These are phyloP conservation scores for Ormyrus pomaceus DNA, from an alignment of 2,888 invertebrate genomes.

Conservation along the genomic window DNA sequence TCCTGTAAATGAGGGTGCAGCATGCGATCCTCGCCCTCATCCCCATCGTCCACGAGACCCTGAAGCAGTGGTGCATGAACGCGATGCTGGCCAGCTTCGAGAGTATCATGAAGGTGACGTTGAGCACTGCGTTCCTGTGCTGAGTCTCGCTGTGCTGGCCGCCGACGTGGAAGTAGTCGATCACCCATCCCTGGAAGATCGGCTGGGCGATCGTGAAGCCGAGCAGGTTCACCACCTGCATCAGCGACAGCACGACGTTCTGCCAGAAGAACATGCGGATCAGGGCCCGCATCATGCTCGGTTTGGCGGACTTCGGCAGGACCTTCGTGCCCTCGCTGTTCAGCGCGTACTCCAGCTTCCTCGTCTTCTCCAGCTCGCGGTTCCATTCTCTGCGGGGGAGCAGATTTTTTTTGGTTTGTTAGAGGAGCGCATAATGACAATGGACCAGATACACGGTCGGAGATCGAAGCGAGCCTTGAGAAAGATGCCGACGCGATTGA, in stretches of 20 bases:
- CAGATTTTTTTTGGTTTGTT: no score
- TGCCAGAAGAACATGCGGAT: constrained; percentile 72
- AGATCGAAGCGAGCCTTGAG: no score
- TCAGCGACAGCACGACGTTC: constrained; percentile 59
- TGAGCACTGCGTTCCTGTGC: constrained; percentile 31
- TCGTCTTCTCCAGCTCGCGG: constrained; percentile 70
- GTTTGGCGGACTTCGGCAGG: constrained; percentile 59
- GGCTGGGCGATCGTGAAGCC: constrained; percentile 60
- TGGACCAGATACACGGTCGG: no score
- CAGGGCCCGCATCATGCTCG: constrained; percentile 75
- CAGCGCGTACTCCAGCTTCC: constrained; percentile 56
- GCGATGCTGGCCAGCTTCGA: constrained; percentile 70
- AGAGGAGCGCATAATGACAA: no score
- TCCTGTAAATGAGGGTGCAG: constrained; percentile 82
- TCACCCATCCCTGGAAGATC: constrained; percentile 65
- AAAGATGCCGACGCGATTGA: no score
- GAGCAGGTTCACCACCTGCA: constrained; percentile 52
- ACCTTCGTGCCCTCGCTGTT: constrained; percentile 59
- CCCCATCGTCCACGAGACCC: constrained; percentile 76
- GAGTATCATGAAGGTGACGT: constrained; percentile 73
- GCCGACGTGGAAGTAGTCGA: constrained; percentile 64
- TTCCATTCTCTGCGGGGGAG: constrained; percentile 74
- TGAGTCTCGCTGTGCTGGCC: not conserved
- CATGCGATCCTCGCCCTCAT: constrained; percentile 82
- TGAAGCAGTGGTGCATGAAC: constrained; percentile 74